phyloP scores from a whole-genome alignment of 2,797 vertebrate species.

The Pogoniulus pusillus region DNA sequence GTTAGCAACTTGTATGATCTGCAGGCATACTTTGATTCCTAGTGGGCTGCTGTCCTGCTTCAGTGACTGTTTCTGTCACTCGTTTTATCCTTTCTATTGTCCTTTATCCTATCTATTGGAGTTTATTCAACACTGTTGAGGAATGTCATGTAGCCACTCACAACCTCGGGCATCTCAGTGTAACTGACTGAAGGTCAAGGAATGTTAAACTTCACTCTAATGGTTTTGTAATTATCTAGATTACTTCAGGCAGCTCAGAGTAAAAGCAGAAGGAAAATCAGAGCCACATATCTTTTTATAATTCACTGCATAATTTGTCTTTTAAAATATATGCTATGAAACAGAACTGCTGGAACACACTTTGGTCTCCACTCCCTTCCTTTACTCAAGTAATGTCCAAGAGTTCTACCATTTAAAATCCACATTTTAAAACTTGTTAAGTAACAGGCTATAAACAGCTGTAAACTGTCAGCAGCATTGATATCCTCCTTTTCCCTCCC shows the following conservation, averaged over 20 bases:
- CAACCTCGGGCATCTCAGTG: neutral
- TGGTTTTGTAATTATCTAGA: neutral
- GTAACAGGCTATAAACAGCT: neutral
- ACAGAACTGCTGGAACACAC: neutral
- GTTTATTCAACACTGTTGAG: slow-evolving; percentile 38
- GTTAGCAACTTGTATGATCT: neutral
- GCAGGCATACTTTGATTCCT: neutral
- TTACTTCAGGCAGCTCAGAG: neutral
- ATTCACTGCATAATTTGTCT: neutral
- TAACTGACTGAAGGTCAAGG: neutral
- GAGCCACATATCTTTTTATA: neutral
- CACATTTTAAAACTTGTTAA: neutral
- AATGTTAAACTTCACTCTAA: neutral
- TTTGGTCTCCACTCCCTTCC: neutral
- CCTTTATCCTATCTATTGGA: neutral
- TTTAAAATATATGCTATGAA: neutral
- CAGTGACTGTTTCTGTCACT: neutral
- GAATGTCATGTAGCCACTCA: neutral
- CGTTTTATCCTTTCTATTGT: neutral
- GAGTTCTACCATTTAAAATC: neutral
- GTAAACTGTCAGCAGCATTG: neutral
- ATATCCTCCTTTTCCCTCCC: neutral
- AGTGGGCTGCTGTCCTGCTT: neutral
- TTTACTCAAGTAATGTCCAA: neutral
- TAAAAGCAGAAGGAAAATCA: neutral